These are phyloP conservation scores for Cromileptes altivelis DNA, from an alignment of 2,113 vertebrate genomes.

Conservation along the genomic window DNA sequence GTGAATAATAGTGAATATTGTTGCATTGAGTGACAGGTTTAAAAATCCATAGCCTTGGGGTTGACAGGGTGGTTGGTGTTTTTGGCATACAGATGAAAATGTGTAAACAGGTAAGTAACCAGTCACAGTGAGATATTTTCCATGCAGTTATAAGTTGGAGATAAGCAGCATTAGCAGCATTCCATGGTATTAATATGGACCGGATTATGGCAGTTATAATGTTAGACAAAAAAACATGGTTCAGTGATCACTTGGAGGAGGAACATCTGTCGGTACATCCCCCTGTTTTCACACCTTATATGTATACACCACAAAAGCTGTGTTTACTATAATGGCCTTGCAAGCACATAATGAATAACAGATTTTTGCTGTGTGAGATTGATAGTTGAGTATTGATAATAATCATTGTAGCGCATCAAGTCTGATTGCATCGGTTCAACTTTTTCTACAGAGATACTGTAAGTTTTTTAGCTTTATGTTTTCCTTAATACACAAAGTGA, in stretches of 20 bases:
- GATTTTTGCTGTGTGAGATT: conserved; percentile 53
- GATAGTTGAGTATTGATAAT: not conserved
- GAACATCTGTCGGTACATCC: conserved; percentile 87
- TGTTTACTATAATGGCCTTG: conserved; percentile 49
- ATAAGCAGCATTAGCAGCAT: conserved; percentile 89
- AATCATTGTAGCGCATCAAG: not conserved
- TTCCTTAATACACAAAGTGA: not conserved
- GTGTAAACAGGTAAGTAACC: conserved; percentile 62
- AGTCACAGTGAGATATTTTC: conserved; percentile 61
- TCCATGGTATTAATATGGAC: conserved; percentile 94
- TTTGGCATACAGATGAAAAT: conserved; percentile 69
- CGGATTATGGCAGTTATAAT: conserved; percentile 89
- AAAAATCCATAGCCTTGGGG: conserved; percentile 29
- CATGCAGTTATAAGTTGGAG: conserved; percentile 76
- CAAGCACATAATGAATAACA: conserved; percentile 54
- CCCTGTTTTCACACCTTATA: conserved; percentile 60
- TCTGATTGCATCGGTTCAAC: not conserved
- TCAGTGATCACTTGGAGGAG: conserved; percentile 80
- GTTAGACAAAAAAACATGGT: conserved; percentile 85
- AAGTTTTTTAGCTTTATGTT: not conserved
- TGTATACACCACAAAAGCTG: conserved; percentile 47
- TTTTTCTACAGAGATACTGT: conserved; percentile 8
- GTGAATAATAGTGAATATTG: conserved; percentile 22
- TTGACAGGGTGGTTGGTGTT: conserved; percentile 53
- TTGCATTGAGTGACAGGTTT: conserved; percentile 40